These are phyloP conservation scores for Tetheella fluctuosa DNA, from an alignment of 2,888 invertebrate species.

Conservation along the genomic window DNA sequence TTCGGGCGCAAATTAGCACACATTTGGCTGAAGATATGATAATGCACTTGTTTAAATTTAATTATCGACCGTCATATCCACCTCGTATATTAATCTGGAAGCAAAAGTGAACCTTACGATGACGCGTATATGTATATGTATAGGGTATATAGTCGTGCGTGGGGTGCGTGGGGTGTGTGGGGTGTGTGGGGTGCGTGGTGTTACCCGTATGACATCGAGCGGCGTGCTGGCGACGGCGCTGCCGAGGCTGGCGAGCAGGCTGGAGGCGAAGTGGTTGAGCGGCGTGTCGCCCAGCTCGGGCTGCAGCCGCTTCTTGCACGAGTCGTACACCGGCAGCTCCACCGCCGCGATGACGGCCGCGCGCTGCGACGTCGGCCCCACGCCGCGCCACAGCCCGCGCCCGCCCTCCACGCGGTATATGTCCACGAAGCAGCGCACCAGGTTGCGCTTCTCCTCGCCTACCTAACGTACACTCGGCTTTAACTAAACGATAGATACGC, in stretches of 20 bases:
- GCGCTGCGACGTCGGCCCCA: slow-evolving; percentile 95
- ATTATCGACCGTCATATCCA: no score
- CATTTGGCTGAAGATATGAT: no score
- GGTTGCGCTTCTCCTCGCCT: slow-evolving; percentile 84
- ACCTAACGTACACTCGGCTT: slow-evolving; percentile 53
- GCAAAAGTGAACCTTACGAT: no score
- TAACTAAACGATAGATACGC: no score
- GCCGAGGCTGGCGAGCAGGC: slow-evolving; percentile 95
- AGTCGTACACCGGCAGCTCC: slow-evolving; percentile 97
- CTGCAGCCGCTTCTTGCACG: slow-evolving; percentile 90
- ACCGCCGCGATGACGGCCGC: slow-evolving; percentile 97
- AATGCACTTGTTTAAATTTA: no score
- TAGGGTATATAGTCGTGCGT: no score
- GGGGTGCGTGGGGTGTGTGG: no score
- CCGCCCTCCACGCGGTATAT: slow-evolving; percentile 93
- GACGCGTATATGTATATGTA: no score
- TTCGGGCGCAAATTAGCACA: no score
- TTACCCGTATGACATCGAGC: slow-evolving; percentile 95
- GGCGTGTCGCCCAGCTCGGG: slow-evolving; percentile 90
- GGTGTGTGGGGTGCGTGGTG: no score
- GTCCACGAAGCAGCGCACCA: slow-evolving; percentile 91
- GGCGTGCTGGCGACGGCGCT: slow-evolving; percentile 97
- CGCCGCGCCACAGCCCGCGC: slow-evolving; percentile 96
- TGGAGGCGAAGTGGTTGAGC: slow-evolving; percentile 94
- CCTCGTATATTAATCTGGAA: no score